phyloP scores from a whole-genome alignment of 2,888 invertebrate genomes.

The Pyralis farinalis region DNA sequence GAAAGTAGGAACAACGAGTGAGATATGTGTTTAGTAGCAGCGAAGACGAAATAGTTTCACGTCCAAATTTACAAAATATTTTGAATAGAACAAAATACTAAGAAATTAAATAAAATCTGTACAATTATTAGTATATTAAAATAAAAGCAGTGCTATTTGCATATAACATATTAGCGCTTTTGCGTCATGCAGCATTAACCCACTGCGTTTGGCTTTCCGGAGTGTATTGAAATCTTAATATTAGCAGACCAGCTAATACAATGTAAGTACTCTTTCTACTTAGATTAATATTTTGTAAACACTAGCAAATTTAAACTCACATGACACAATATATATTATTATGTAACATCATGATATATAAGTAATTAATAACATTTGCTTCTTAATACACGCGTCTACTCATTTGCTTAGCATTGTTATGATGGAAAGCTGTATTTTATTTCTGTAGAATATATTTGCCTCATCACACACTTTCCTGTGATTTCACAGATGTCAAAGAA shows the following conservation, averaged over 20 bases:
- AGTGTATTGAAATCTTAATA: slow-evolving; percentile 22
- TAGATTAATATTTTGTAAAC: slow-evolving; percentile 12
- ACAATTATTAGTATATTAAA: too few relatives aligned
- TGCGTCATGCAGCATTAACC: slow-evolving; percentile 28
- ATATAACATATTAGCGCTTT: slow-evolving; percentile 7
- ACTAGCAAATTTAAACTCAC: slow-evolving; percentile 24
- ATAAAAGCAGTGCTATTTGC: too few relatives aligned
- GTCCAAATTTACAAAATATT: too few relatives aligned
- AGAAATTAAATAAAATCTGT: too few relatives aligned
- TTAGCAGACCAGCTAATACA: slow-evolving; percentile 1
- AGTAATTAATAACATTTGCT: slow-evolving; percentile 13
- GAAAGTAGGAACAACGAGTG: too few relatives aligned
- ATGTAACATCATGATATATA: slow-evolving; percentile 8
- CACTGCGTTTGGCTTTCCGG: slow-evolving; percentile 29
- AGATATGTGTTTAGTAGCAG: too few relatives aligned
- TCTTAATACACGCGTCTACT: slow-evolving; percentile 16
- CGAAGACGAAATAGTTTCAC: too few relatives aligned
- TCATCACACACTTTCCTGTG: slow-evolving; percentile 45
- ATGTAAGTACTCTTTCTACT: slow-evolving; percentile 12
- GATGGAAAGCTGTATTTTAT: background rate
- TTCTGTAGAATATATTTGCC: slow-evolving; percentile 6
- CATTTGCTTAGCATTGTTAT: slow-evolving; percentile 6
- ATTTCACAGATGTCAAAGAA: slow-evolving; percentile 69
- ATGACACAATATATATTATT: slow-evolving; percentile 13
- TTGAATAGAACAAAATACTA: too few relatives aligned